phyloP scores from a whole-genome alignment of 1,140 invertebrate genomes.

The Drosophila murphyi region DNA sequence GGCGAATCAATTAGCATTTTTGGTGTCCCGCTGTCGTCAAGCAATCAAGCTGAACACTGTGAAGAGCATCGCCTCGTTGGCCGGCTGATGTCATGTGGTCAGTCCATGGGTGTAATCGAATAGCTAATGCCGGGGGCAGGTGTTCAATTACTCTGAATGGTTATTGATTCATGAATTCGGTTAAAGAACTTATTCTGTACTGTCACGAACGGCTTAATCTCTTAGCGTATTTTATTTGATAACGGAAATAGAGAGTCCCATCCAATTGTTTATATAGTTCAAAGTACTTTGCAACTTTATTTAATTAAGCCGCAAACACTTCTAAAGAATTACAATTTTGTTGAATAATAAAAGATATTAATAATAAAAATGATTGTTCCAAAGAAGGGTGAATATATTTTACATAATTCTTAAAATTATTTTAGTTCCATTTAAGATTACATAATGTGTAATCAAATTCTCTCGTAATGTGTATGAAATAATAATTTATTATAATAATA shows the following conservation, averaged over 20 bases:
- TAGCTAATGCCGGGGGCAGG: conserved; percentile 1
- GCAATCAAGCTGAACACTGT: neutral
- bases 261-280: neutral
- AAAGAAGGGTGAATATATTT: no score
- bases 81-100: conserved; percentile 13
- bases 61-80: neutral
- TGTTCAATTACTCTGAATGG: conserved; percentile 1
- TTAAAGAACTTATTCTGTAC: neutral
- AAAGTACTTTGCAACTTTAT: neutral
- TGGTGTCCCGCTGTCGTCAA: conserved; percentile 11
- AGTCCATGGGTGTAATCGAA: neutral
- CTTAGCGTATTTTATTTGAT: neutral
- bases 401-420: no score
- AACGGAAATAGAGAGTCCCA: neutral
- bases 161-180: neutral
- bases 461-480: no score
- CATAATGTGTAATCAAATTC: no score
- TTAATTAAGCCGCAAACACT: neutral
- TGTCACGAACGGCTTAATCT: conserved; percentile 3
- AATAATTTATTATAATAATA: no score
- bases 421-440: no score
- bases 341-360: neutral
- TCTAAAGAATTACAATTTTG: neutral
- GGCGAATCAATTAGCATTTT: conserved; percentile 31
- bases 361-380: no score